Percentiles rank a stretch among this genome's conserved stretches.
Conservation (phyloP, 1,140 invertebrate species). For the Brachystomella parvula region DNA sequence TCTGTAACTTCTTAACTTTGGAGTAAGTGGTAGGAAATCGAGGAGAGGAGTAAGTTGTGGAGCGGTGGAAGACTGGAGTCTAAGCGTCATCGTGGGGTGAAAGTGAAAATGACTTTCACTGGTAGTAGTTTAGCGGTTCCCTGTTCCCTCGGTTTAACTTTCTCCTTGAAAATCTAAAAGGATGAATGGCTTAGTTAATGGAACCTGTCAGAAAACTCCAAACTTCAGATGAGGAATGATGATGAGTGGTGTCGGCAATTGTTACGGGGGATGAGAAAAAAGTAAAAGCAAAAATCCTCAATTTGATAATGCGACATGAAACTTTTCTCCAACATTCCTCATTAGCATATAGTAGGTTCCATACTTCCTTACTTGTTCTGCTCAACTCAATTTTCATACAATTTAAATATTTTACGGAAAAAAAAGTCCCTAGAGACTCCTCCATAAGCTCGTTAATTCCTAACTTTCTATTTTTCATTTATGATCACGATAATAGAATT, state of each 20-base stretch:
- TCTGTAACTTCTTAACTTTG: background rate
- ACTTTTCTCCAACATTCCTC: background rate
- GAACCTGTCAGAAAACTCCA: conserved; percentile 29
- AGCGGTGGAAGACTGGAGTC: too few species aligned
- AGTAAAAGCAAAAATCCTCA: conserved; percentile 20
- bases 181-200: conserved; percentile 30
- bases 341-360: too few species aligned
- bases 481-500: too few species aligned
- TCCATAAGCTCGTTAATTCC: too few species aligned
- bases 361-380: too few species aligned
- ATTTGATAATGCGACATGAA: conserved; percentile 26
- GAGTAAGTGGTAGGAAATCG: background rate
- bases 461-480: too few species aligned
- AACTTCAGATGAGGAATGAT: conserved; percentile 28
- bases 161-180: background rate
- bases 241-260: conserved; percentile 26
- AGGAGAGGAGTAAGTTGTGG: background rate
- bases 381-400: too few species aligned
- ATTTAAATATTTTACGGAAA: too few species aligned
- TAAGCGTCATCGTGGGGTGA: background rate
- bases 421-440: too few species aligned
- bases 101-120: background rate
- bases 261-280: background rate
- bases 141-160: background rate
- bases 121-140: background rate